These are phyloP conservation scores for Nomada ruficornis DNA, from an alignment of 2,888 invertebrate species.

Conservation along the genomic window DNA sequence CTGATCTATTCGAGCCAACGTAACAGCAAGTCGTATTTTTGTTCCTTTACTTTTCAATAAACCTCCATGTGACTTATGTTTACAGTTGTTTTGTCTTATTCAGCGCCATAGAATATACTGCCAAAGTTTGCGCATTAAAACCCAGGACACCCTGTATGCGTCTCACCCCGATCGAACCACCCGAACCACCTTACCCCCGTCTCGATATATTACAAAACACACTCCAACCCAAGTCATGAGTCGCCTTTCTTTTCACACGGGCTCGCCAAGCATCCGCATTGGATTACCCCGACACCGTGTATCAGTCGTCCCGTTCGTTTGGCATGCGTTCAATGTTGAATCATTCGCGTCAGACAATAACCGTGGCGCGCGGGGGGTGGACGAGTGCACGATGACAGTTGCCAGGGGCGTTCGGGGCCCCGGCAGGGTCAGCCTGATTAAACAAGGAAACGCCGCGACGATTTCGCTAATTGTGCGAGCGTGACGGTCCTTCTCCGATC, in stretches of 20 bases:
- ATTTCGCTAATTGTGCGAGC: slow-evolving; percentile 59
- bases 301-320: slow-evolving; percentile 34
- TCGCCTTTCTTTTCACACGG: slow-evolving; percentile 2
- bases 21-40: slow-evolving; percentile 1
- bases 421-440: slow-evolving; percentile 24
- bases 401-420: no score
- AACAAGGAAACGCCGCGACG: slow-evolving; percentile 32
- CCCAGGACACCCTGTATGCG: no score
- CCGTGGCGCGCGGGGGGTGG: no score
- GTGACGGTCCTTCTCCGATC: slow-evolving; percentile 69
- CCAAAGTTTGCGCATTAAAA: no score
- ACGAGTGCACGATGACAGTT: no score
- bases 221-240: no score
- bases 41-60: no score
- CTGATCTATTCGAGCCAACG: neutral
- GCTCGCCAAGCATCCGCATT: slow-evolving; percentile 38
- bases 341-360: slow-evolving; percentile 32
- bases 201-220: no score
- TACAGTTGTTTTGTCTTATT: no score
- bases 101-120: no score
- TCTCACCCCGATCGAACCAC: neutral
- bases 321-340: slow-evolving; percentile 62
- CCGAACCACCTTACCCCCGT: neutral
- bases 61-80: no score
- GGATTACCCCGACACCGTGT: slow-evolving; percentile 42